Conservation (phyloP, 53 echinoderm and acorn worm species). For the Holothuria leucospilota region DNA sequence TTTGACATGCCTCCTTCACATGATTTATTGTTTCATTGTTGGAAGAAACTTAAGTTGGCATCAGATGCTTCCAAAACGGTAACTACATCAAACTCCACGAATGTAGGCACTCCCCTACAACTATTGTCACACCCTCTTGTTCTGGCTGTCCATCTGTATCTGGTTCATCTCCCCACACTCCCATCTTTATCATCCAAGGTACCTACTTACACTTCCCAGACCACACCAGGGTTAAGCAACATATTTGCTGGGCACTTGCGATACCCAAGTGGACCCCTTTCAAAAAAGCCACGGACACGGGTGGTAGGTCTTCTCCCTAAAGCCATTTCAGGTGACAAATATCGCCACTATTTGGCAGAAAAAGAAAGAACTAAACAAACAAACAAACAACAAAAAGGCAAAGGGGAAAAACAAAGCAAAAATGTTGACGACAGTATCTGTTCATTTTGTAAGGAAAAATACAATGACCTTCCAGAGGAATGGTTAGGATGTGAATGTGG, state of each 20-base stretch:
- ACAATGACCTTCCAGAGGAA: background rate
- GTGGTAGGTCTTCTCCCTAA: conserved; percentile 14
- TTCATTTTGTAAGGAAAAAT: background rate
- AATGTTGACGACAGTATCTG: conserved; percentile 6
- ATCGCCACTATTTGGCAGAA: background rate
- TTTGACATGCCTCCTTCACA: background rate
- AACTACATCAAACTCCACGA: background rate
- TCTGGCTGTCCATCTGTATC: background rate
- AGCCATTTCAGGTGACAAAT: conserved; percentile 14
- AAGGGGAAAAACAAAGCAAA: conserved; percentile 1
- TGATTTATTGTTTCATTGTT: background rate
- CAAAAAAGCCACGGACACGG: conserved; percentile 12
- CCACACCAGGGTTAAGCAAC: background rate
- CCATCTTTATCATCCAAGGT: background rate
- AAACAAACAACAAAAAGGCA: conserved; percentile 11
- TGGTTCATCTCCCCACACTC: background rate
- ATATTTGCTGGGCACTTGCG: conserved; percentile 26
- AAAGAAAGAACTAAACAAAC: background rate
- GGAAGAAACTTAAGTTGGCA: background rate
- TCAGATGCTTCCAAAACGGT: background rate
- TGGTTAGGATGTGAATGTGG: conserved; percentile 33
- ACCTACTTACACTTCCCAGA: background rate
- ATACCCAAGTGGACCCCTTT: conserved; percentile 28
- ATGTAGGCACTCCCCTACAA: background rate
- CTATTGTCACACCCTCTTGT: background rate